Evolutionary conservation across 2,888 invertebrate species (phyloP).

Genomic region (Meiosimyza decipiens): DNA sequence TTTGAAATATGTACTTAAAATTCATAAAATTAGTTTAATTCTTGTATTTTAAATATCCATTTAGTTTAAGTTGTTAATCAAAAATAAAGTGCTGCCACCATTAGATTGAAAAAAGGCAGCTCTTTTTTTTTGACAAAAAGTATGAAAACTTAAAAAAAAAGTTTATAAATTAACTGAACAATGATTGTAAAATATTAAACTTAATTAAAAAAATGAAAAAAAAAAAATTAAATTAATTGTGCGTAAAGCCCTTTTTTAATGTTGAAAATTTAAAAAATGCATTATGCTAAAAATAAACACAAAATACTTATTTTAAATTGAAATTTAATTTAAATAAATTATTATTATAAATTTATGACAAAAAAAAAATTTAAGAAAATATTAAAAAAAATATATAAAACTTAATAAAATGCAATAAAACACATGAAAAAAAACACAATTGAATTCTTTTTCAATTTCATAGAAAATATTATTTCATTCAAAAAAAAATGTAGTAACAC

Average conservation of each 20-base stretch:
- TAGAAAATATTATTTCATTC: too few relatives aligned
- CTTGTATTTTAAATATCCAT: too few relatives aligned
- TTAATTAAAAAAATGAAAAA: conserved; percentile 9
- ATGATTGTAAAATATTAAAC: conserved; percentile 33
- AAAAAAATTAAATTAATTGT: conserved; percentile 20
- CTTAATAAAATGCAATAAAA: neutral
- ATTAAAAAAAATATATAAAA: conserved; percentile 2
- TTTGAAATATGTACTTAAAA: too few relatives aligned
- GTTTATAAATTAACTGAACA: conserved; percentile 14
- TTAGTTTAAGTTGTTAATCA: neutral
- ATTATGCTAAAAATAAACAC: conserved; percentile 35
- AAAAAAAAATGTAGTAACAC: too few relatives aligned
- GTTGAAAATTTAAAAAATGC: conserved; percentile 39
- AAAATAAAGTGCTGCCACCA: conserved; percentile 18
- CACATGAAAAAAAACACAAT: too few relatives aligned
- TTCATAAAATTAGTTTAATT: too few relatives aligned
- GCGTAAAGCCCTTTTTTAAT: conserved; percentile 35
- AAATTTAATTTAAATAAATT: conserved; percentile 34
- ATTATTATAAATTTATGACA: conserved; percentile 25
- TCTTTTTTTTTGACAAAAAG: conserved; percentile 8
- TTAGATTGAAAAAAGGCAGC: conserved; percentile 4
- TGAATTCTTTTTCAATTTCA: too few relatives aligned
- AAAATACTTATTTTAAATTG: conserved; percentile 39
- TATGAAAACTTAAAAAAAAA: conserved; percentile 16
- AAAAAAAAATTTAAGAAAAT: conserved; percentile 17